Evolutionary conservation across 1,140 invertebrate genomes (phyloP).

Genomic region (Trichogramma pretiosum): DNA sequence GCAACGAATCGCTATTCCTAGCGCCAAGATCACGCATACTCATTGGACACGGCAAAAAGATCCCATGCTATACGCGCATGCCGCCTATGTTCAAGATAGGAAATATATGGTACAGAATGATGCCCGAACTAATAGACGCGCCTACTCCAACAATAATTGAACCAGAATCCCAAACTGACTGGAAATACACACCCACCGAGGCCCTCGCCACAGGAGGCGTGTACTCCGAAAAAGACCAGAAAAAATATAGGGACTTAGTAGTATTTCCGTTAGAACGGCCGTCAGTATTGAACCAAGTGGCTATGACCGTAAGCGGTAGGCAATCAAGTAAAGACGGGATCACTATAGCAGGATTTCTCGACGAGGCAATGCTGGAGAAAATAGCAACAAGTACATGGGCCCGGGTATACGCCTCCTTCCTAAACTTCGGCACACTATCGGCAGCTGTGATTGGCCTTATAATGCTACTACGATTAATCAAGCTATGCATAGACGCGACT

Average conservation of each 20-base stretch:
- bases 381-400: too few species aligned
- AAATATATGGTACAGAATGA: background rate
- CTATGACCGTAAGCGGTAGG: background rate
- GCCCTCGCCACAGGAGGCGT: background rate
- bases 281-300: background rate
- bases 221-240: background rate
- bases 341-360: too few species aligned
- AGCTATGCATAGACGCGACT: too few species aligned
- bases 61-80: background rate
- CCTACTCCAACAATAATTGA: too few species aligned
- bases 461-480: too few species aligned
- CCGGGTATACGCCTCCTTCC: too few species aligned
- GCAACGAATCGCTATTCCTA: background rate
- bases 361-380: too few species aligned
- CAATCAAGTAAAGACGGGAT: too few species aligned
- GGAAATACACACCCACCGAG: background rate
- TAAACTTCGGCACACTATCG: too few species aligned
- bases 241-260: too few species aligned
- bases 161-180: background rate
- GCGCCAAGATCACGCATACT: background rate
- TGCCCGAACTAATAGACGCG: too few species aligned
- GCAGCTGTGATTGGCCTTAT: too few species aligned
- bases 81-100: background rate
- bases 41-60: background rate
- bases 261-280: background rate